These are phyloP conservation scores for Archips xylosteana DNA, from an alignment of 2,888 invertebrate species.

Conservation along the genomic window DNA sequence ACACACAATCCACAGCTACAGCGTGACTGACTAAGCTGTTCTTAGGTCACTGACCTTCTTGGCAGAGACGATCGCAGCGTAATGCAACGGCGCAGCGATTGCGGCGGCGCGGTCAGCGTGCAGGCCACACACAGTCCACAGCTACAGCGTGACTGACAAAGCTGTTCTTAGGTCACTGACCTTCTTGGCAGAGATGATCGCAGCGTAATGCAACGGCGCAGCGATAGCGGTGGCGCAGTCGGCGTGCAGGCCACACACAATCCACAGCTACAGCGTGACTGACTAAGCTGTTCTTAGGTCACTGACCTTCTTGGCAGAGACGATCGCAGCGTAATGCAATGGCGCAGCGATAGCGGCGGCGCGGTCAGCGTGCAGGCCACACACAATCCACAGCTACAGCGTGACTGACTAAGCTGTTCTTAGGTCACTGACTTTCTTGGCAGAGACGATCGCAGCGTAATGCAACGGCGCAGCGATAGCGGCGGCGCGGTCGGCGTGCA, in stretches of 20 bases:
- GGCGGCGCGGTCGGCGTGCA: conserved; percentile 92
- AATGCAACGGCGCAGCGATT: conserved; percentile 92
- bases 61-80: conserved; percentile 90
- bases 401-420: background rate
- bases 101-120: conserved; percentile 93
- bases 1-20: background rate
- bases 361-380: too few relatives aligned
- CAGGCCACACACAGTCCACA: conserved; percentile 93
- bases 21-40: background rate
- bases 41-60: conserved; percentile 76
- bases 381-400: background rate
- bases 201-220: conserved; percentile 92
- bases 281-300: too few relatives aligned
- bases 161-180: conserved; percentile 61
- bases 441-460: conserved; percentile 91
- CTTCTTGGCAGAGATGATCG: conserved; percentile 90
- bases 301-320: too few relatives aligned
- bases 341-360: too few relatives aligned
- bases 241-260: conserved; percentile 92
- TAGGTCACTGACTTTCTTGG: conserved; percentile 81
- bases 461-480: conserved; percentile 93
- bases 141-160: conserved; percentile 54
- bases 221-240: conserved; percentile 93
- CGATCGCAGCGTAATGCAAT: too few relatives aligned
- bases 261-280: conserved; percentile 89